Percentiles rank a stretch among this genome's conserved stretches.
phyloP scores from a whole-genome alignment of 2,797 vertebrate genomes.

The Philypnodon macrostomus region DNA sequence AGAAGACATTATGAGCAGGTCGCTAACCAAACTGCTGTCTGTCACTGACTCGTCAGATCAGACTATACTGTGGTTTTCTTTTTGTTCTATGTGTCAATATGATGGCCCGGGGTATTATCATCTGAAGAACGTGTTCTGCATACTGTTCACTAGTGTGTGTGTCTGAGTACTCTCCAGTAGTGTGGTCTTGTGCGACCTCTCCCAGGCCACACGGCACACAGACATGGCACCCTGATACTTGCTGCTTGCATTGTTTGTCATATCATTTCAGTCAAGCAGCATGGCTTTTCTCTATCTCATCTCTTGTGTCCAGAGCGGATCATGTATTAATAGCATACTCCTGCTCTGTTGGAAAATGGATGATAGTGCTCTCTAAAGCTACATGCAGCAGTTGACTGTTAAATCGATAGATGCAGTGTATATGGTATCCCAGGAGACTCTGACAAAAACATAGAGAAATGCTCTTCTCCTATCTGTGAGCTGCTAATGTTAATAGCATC shows the following conservation, averaged over 20 bases:
- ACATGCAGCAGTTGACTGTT: background rate
- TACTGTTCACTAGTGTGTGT: too few species aligned
- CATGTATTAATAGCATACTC: background rate
- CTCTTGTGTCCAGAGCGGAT: background rate
- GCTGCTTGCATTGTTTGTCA: background rate
- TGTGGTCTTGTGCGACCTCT: too few species aligned
- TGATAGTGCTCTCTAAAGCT: background rate
- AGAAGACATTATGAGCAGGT: too few species aligned
- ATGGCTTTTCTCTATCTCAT: conserved; percentile 8
- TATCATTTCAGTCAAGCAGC: background rate
- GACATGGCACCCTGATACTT: background rate
- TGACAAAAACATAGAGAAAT: background rate
- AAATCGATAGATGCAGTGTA: background rate
- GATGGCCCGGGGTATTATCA: too few species aligned
- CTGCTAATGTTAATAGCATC: background rate
- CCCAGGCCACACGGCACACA: too few species aligned
- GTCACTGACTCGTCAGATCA: too few species aligned
- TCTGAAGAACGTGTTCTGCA: too few species aligned
- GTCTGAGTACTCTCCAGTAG: too few species aligned
- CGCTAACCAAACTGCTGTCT: too few species aligned
- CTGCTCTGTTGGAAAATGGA: background rate
- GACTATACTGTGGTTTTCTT: too few species aligned
- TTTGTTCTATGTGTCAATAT: too few species aligned
- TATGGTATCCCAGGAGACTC: background rate
- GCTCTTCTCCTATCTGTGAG: background rate